These are phyloP conservation scores for Drosophila guanche DNA, from an alignment of 1,140 invertebrate species.

Conservation along the genomic window DNA sequence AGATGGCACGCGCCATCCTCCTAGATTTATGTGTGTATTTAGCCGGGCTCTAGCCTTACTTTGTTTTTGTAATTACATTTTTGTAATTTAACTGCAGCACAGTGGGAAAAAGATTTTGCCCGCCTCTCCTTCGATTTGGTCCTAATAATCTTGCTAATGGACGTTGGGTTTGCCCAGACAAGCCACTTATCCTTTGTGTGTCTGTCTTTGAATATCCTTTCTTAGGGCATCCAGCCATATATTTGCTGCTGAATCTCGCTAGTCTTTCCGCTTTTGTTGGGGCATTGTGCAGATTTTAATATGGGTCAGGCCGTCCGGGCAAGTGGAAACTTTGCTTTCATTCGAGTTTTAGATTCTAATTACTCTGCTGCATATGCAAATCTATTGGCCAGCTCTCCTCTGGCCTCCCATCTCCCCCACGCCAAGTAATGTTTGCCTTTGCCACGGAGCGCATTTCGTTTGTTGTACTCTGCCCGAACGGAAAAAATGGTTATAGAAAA, in stretches of 20 bases:
- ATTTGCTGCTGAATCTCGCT: not conserved
- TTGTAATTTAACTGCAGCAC: constrained; percentile 69
- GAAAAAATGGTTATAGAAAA: constrained; percentile 31
- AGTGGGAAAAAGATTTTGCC: constrained; percentile 15
- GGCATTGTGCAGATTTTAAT: constrained; percentile 22
- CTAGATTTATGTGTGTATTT: constrained; percentile 71
- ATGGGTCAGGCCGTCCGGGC: constrained; percentile 48
- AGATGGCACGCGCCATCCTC: constrained; percentile 64
- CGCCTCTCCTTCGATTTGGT: constrained; percentile 50
- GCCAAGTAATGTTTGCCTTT: constrained; percentile 36
- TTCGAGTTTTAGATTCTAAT: constrained; percentile 66
- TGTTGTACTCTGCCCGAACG: constrained; percentile 40
- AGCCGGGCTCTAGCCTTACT: constrained; percentile 34
- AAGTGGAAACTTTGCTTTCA: constrained; percentile 50
- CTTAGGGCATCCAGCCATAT: not conserved
- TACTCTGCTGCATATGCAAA: constrained; percentile 62
- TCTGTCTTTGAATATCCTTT: not conserved
- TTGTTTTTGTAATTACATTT: constrained; percentile 73
- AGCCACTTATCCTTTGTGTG: no score
- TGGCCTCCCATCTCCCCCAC: not conserved
- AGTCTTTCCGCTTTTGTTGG: not conserved
- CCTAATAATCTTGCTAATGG: constrained; percentile 24
- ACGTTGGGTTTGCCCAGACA: no score
- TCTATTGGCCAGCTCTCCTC: not conserved
- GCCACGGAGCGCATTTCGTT: constrained; percentile 44